Conservation (phyloP, 2,797 vertebrate species). For the Eulemur rubriventer region DNA sequence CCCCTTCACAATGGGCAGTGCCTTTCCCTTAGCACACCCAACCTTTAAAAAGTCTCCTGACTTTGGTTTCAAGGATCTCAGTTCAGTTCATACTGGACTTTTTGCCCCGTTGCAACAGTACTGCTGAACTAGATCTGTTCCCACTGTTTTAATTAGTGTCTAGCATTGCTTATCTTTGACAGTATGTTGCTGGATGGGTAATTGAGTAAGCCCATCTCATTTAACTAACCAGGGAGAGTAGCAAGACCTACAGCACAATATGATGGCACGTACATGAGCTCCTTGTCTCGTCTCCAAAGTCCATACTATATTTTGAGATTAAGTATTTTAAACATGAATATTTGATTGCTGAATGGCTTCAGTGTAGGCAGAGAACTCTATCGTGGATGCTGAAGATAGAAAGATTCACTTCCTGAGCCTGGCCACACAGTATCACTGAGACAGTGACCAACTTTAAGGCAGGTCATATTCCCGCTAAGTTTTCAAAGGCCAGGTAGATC, state of each 20-base stretch:
- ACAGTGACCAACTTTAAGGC: neutral
- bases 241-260: accelerated
- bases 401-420: neutral
- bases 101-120: neutral
- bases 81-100: neutral
- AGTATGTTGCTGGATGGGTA: neutral
- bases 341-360: neutral
- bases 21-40: neutral
- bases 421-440: neutral
- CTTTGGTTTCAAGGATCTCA: neutral
- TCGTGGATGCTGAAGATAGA: neutral
- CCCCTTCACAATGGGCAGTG: accelerated
- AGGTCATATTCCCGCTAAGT: neutral
- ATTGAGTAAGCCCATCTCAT: neutral
- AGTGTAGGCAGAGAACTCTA: neutral
- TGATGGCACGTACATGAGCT: neutral
- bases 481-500: neutral
- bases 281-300: neutral
- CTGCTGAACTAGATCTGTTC: neutral
- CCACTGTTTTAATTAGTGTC: neutral
- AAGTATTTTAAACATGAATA: neutral
- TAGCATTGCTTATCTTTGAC: neutral
- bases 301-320: neutral
- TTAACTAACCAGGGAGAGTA: neutral
- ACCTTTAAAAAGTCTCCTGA: neutral